These are phyloP conservation scores for Eonycteris spelaea DNA, from an alignment of 2,113 vertebrate genomes.

Conservation along the genomic window DNA sequence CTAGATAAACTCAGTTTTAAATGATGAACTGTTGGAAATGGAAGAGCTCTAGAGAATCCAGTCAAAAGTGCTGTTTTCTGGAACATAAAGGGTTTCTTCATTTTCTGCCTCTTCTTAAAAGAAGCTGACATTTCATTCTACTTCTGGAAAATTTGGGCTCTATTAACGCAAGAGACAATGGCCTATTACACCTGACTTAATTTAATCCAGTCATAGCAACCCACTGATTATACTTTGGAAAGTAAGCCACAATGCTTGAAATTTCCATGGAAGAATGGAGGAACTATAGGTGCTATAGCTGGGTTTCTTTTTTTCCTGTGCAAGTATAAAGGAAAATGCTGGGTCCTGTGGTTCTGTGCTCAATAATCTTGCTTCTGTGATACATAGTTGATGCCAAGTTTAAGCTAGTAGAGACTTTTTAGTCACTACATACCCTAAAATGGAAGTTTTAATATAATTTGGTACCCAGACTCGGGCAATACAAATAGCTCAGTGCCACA, in stretches of 20 bases:
- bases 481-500: constrained; percentile 41
- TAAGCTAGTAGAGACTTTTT: constrained; percentile 66
- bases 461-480: constrained; percentile 48
- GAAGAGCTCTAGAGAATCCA: background rate
- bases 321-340: constrained; percentile 44
- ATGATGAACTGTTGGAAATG: background rate
- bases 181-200: constrained; percentile 38
- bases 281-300: constrained; percentile 21
- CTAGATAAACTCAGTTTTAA: background rate
- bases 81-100: background rate
- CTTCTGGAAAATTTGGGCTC: constrained; percentile 30
- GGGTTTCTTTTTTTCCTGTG: background rate
- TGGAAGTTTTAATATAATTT: constrained; percentile 63
- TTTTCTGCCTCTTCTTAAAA: constrained; percentile 32
- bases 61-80: background rate
- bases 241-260: background rate
- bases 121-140: constrained; percentile 33
- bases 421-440: constrained; percentile 60
- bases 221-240: constrained; percentile 39
- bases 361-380: constrained; percentile 60
- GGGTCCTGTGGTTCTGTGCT: constrained; percentile 53
- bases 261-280: background rate
- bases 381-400: constrained; percentile 58
- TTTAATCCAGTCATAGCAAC: constrained; percentile 36
- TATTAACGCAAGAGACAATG: constrained; percentile 14